Evolutionary conservation across 2,888 invertebrate species (phyloP).

Genomic region (Scaptomyza tumidula): DNA sequence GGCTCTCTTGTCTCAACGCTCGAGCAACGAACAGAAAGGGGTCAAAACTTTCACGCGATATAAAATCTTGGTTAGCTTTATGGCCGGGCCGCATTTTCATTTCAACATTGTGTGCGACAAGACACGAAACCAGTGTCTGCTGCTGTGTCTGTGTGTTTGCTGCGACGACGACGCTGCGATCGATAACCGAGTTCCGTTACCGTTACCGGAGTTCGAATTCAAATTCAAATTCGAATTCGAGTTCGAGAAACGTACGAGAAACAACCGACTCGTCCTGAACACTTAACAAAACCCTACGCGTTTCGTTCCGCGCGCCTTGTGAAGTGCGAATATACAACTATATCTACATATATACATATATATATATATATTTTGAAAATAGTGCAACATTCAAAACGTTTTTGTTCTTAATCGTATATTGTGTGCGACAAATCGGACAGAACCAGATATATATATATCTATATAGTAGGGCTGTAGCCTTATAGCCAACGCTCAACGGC

Average conservation of each 20-base stretch:
- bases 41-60: conserved; percentile 85
- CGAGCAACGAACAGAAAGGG: conserved; percentile 83
- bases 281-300: conserved; percentile 30
- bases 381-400: conserved; percentile 25
- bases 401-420: conserved; percentile 35
- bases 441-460: conserved; percentile 6
- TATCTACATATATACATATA: conserved; percentile 7
- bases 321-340: conserved; percentile 21
- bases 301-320: conserved; percentile 30
- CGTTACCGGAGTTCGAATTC: conserved; percentile 19
- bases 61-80: conserved; percentile 85
- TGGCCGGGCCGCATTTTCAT: conserved; percentile 84
- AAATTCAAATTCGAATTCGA: conserved; percentile 7
- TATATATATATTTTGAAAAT: conserved; percentile 4
- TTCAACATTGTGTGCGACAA: conserved; percentile 84
- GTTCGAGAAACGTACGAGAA: conserved; percentile 10
- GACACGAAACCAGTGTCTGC: conserved; percentile 78
- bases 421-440: conserved; percentile 54
- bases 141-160: conserved; percentile 11
- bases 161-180: conserved; percentile 49
- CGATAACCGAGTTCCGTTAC: conserved; percentile 26
- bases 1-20: conserved; percentile 41
- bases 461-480: conserved; percentile 18
- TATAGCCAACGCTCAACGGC: conserved; percentile 29
- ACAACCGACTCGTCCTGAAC: conserved; percentile 51